These are phyloP conservation scores for Eristalinus aeneus DNA, from an alignment of 2,888 invertebrate species.

Conservation along the genomic window DNA sequence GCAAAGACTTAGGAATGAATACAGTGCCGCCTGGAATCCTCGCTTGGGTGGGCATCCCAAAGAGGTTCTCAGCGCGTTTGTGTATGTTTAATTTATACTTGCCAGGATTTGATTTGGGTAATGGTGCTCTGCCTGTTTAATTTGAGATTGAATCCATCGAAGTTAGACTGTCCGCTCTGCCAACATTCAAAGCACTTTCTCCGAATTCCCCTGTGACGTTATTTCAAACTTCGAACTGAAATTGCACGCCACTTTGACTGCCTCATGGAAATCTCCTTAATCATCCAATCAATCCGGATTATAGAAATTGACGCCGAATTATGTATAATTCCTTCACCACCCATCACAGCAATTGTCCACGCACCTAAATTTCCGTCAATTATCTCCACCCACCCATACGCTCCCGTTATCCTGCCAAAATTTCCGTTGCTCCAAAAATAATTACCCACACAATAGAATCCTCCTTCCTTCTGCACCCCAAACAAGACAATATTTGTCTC, in stretches of 20 bases:
- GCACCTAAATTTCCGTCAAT: slow-evolving; percentile 38
- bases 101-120: too few species aligned
- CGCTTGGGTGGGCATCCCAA: background rate
- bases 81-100: too few species aligned
- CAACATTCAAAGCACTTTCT: background rate
- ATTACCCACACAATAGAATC: slow-evolving; percentile 51
- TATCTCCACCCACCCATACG: background rate
- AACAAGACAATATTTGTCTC: background rate
- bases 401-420: slow-evolving; percentile 30
- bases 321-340: background rate
- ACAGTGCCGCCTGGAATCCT: background rate
- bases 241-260: background rate
- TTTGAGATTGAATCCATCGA: too few species aligned
- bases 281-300: background rate
- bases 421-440: slow-evolving; percentile 43
- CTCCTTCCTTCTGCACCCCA: slow-evolving; percentile 8
- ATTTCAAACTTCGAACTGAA: background rate
- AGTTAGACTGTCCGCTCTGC: too few species aligned
- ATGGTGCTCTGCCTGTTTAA: too few species aligned
- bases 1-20: background rate
- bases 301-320: background rate
- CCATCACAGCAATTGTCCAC: slow-evolving; percentile 26
- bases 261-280: background rate
- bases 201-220: background rate
- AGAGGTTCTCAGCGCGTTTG: too few species aligned